Evolutionary conservation across 2,113 vertebrate genomes (phyloP), one percentile per base, ranked within the genome.

Genomic region (Phalacrocorax pelagicus): DNA sequence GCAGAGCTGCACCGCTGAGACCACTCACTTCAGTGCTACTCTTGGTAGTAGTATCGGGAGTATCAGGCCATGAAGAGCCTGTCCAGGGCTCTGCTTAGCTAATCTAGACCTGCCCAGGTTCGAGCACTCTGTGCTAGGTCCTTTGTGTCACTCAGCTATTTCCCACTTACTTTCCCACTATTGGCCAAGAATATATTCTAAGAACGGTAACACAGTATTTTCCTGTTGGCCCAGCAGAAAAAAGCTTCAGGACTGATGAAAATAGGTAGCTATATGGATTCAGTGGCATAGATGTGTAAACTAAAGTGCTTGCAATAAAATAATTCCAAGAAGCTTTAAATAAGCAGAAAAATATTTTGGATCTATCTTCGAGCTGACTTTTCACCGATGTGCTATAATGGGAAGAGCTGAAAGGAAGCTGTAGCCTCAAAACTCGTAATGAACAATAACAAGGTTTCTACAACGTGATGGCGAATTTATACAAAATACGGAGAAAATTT

Each of bases 61-160:
- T 24, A 67, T 55, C 38, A 59, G 29, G 11, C 58, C 59, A 15
- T 4, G 24, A 34, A 38, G 23, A 81, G n/a, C 38, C 40, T 2
- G 0, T 20, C 32, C 62, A 65, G 32, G 30, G 58, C 1, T 81
- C 58, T 62, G 67, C 40, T 26, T 18, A 38, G 38, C 32, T 63
- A 84, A 81, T 47, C 29, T 38, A 58, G 42, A 47, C 38, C 44
- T 57, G 62, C 12, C 32, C 66, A 22, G 44, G 23, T 47, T 40
- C 0, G 4, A 80, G 44, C 10, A 5, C 17, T 26, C 24, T 47
- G 29, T 10, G 22, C 0, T 2, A n/a, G 5, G 29, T 26, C 71
- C 49, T 54, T 73, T 10, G 0, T n/a, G 81, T 72, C 51, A 5
- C 34, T 38, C 62, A 38, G 38, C 38, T 38, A 38, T 38, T 38